Evolutionary conservation across 2,888 invertebrate species (phyloP), one percentile per base, ranked within the genome.

Genomic region (Diploptera punctata): DNA sequence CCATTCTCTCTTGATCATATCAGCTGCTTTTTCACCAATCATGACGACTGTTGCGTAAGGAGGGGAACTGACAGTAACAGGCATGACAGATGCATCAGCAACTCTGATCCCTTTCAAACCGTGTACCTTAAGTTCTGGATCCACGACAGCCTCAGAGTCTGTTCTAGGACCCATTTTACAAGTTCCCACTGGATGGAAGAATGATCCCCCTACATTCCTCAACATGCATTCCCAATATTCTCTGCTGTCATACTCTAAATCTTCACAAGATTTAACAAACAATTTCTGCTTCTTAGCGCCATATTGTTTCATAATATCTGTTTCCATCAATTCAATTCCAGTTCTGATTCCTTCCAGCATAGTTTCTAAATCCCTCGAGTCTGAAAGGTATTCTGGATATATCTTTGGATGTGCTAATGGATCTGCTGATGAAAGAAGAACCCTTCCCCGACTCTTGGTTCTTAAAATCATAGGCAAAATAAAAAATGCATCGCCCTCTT

Each of bases 131-230:
- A 65, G 65, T 38, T 44, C 18, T 4, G 65, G 43, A 24, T 65
- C 65, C 29, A 68, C 68, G 5, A 68, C 68, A n/a, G 57, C 57
- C 3, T 54, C 21, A 24, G 52, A 24, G 16, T 68, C 68, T 18
- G 33, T 18, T 38, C 3, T 33, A n/a, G 68, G 68, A 16, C 68
- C 68, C 68, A 68, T 68, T 26, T 68, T 68, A 57, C 68, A 68
- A 5, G 68, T 68, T 4, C 68, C 68, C 0, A 52, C 52, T 2
- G 52, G 18, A 24, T 52, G 52, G 19, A 21, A 52, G 13, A 13
- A 9, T 5, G 52, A 24, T 52, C 2, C 13, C 13, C 9, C 19
- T 10, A 52, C 5, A 16, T 52, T 19, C 13, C 52, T 52, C 24
- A 52, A 18, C 52, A 52, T 52, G 21, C 52, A 52, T 21, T 19